Base-by-base conservation (phyloP, 2,888 invertebrate genomes). In the Cheilosia vernalis region DNA sequence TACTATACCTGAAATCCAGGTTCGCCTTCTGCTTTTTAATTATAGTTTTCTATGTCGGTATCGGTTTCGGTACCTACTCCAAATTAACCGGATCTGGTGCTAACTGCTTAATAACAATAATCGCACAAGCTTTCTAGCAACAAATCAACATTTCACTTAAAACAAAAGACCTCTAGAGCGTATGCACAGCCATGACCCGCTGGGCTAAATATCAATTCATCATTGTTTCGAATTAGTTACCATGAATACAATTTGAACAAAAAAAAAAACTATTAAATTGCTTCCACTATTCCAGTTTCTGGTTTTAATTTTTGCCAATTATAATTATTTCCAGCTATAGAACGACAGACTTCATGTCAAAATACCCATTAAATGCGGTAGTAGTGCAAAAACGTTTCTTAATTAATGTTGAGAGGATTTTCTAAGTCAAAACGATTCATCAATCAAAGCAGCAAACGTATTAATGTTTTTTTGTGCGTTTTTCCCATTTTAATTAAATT, bases 401-500 rank as follows among this genome's bases (percentile, higher is more conserved):
- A 30, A 67, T 58, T 58, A 56, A 33, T n/a, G 33, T 33, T 10
- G 5, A 47, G 58, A 24, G 15, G 24, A 21, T 27, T 24, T 33
- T 24, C 42, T 27, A 21, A 73, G 9, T 51, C 40, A 37, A 40
- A 49, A 56, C 40, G 40, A 37, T 64, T 66, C 66, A 67, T 76
- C 58, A 58, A 76, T 76, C 66, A 76, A 49, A 60, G 17, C 47
- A 61, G 19, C 19, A 60, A 72, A 61, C 37, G 30, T 30, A 30
- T 30, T 30, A 0, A 30, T 30, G 3, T 33, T 10, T 51, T 4
- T 19, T 9, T 9, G 24, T 37, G 21, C 15, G 37, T 5, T 37
- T 5, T 21, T 56, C 56, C 15, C 9, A n/a, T 40, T 66, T 53
- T 13, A 15, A 44, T 66, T 53, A 7, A 24, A 24, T 24, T 13